Percentiles rank a stretch among this genome's conserved stretches.
These are phyloP conservation scores for Cotesia glomerata DNA, from an alignment of 1,140 invertebrate species.

Conservation along the genomic window DNA sequence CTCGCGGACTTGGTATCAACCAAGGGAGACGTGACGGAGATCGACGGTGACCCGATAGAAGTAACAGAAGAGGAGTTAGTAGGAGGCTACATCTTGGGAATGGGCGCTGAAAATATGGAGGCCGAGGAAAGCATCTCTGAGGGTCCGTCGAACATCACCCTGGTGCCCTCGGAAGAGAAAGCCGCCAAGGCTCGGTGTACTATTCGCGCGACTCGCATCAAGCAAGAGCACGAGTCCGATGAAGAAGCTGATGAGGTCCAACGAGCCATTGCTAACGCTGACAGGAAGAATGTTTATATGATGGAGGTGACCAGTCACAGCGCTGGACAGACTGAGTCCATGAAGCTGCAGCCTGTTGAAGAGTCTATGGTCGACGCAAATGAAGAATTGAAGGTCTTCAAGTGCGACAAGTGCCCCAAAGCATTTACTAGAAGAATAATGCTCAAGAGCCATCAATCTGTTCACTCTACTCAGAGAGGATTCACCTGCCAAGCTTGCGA, in stretches of 20 bases:
- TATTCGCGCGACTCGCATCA: conserved; percentile 58
- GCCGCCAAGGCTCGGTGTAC: conserved; percentile 59
- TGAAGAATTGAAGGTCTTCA: conserved; percentile 64
- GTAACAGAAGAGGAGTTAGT: conserved; percentile 61
- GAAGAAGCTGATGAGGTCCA: conserved; percentile 58
- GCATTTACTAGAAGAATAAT: conserved; percentile 66
- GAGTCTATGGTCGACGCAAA: conserved; percentile 49
- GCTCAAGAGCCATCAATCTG: conserved; percentile 68
- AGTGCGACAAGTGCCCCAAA: conserved; percentile 66
- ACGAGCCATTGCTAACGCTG: conserved; percentile 49
- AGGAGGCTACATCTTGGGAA: conserved; percentile 61
- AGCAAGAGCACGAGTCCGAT: conserved; percentile 61
- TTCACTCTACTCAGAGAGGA: conserved; percentile 68
- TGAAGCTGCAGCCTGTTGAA: conserved; percentile 46
- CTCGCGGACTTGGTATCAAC: conserved; percentile 57
- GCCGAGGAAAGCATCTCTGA: conserved; percentile 55
- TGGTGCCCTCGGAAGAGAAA: conserved; percentile 57
- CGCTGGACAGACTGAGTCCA: conserved; percentile 38
- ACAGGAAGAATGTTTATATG: conserved; percentile 58
- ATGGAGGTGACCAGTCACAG: conserved; percentile 54
- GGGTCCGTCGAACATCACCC: conserved; percentile 63
- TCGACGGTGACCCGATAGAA: conserved; percentile 56
- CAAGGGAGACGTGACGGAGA: conserved; percentile 50
- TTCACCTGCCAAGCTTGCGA: conserved; percentile 75
- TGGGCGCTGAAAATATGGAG: conserved; percentile 57